Conservation (phyloP, 2,888 invertebrate genomes). For the Lepidocyrtoides sp. region DNA sequence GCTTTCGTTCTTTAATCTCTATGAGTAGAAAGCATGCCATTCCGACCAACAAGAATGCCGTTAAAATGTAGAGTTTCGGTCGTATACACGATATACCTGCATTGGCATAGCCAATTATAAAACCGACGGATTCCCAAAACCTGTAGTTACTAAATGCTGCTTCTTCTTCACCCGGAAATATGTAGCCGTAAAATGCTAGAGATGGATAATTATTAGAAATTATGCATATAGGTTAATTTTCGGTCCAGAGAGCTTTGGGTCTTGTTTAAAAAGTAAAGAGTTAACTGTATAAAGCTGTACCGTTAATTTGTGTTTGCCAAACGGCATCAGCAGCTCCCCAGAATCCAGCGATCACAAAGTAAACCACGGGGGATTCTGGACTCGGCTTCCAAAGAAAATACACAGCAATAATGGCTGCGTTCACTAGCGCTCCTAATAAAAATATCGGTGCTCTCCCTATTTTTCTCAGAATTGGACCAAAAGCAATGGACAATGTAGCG, state of each 20-base stretch:
- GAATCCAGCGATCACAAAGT: slow-evolving; percentile 95
- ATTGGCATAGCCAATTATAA: slow-evolving; percentile 96
- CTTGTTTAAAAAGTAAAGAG: too few species aligned
- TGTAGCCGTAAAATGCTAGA: slow-evolving; percentile 93
- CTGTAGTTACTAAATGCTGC: slow-evolving; percentile 97
- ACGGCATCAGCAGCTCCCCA: slow-evolving; percentile 99
- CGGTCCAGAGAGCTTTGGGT: too few species aligned
- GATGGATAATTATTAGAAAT: too few species aligned
- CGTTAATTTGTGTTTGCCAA: slow-evolving; percentile 98
- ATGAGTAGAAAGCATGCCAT: slow-evolving; percentile 93
- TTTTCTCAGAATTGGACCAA: slow-evolving; percentile 96
- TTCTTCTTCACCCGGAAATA: slow-evolving; percentile 96
- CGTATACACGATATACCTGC: slow-evolving; percentile 94
- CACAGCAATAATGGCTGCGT: slow-evolving; percentile 93
- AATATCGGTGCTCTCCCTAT: slow-evolving; percentile 95
- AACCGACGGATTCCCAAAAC: slow-evolving; percentile 96
- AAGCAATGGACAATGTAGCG: slow-evolving; percentile 95
- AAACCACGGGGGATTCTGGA: slow-evolving; percentile 92
- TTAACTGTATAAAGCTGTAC: too few species aligned
- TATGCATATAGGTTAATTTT: too few species aligned
- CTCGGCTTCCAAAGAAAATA: slow-evolving; percentile 95
- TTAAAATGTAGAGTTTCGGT: slow-evolving; percentile 95
- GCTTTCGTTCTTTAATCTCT: slow-evolving; percentile 89
- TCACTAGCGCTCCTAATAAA: slow-evolving; percentile 91
- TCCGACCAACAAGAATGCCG: slow-evolving; percentile 92